Percentiles rank a stretch among this genome's conserved stretches.
These are phyloP conservation scores for Ornithoptera priamus DNA, from an alignment of 2,888 invertebrate genomes.

Conservation along the genomic window DNA sequence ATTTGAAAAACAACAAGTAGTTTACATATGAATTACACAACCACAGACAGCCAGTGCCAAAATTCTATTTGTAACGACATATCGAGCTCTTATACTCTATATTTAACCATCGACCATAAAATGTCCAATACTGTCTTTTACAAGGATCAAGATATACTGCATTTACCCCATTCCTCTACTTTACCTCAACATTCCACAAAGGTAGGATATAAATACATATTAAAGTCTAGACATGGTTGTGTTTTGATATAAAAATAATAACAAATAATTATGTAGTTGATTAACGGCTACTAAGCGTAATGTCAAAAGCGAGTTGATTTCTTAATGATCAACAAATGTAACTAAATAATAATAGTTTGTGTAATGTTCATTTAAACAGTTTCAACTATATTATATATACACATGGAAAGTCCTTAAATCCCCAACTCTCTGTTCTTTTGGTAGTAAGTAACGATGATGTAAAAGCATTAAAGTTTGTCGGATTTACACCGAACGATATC, in stretches of 20 bases:
- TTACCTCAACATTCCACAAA: background rate
- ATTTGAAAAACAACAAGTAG: slow-evolving; percentile 70
- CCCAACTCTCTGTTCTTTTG: background rate
- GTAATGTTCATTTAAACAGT: background rate
- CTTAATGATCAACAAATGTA: too few species aligned
- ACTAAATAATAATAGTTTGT: too few species aligned
- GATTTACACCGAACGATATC: slow-evolving; percentile 50
- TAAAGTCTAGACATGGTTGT: too few species aligned
- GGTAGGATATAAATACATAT: background rate
- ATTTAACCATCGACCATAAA: slow-evolving; percentile 79
- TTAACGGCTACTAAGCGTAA: too few species aligned
- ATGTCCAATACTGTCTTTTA: slow-evolving; percentile 70
- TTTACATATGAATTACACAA: slow-evolving; percentile 78
- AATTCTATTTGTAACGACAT: slow-evolving; percentile 79
- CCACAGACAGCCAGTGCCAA: slow-evolving; percentile 77
- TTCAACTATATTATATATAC: too few species aligned
- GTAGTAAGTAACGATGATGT: background rate
- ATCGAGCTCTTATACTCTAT: slow-evolving; percentile 68
- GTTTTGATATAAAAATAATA: too few species aligned
- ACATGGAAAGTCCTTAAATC: too few species aligned
- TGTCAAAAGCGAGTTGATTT: too few species aligned
- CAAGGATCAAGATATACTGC: slow-evolving; percentile 39
- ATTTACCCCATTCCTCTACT: slow-evolving; percentile 13
- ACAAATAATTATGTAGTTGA: too few species aligned
- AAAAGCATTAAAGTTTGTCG: slow-evolving; percentile 37